phyloP scores from a whole-genome alignment of 1,140 invertebrate genomes.

The Teleogryllus occipitalis region DNA sequence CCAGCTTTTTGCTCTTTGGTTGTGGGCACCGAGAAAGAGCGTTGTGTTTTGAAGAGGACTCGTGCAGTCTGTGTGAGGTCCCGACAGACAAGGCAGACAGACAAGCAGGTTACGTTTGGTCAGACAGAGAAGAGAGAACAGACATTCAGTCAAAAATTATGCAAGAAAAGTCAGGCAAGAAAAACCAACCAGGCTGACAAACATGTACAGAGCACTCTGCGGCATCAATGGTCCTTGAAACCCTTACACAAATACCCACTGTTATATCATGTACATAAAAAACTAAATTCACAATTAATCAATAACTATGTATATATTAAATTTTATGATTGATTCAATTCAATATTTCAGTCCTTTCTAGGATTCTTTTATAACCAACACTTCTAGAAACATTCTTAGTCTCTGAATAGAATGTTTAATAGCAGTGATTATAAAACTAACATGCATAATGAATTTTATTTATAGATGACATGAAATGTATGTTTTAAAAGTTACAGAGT shows the following conservation, averaged over 20 bases:
- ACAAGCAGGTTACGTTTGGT: conserved; percentile 13
- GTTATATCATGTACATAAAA: neutral
- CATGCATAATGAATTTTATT: too few relatives aligned
- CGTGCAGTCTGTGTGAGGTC: conserved; percentile 38
- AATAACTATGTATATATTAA: too few relatives aligned
- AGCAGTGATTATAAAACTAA: too few relatives aligned
- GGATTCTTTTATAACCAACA: too few relatives aligned
- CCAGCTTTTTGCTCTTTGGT: conserved; percentile 34
- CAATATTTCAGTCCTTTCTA: too few relatives aligned
- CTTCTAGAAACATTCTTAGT: too few relatives aligned
- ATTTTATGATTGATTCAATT: too few relatives aligned
- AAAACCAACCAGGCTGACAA: neutral
- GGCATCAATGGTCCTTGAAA: neutral
- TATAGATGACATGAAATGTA: too few relatives aligned
- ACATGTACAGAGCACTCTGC: neutral
- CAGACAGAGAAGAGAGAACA: conserved; percentile 12
- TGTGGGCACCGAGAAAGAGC: conserved; percentile 83
- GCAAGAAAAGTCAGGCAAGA: conserved; percentile 12
- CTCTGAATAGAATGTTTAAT: too few relatives aligned
- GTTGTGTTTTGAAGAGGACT: conserved; percentile 82
- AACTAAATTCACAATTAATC: too few relatives aligned
- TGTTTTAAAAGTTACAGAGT: too few relatives aligned
- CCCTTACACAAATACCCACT: neutral
- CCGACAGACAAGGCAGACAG: neutral
- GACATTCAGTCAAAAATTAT: conserved; percentile 15